Evolutionary conservation across 2,797 vertebrate genomes (phyloP).

Genomic region (Leucoraja ocellata): DNA sequence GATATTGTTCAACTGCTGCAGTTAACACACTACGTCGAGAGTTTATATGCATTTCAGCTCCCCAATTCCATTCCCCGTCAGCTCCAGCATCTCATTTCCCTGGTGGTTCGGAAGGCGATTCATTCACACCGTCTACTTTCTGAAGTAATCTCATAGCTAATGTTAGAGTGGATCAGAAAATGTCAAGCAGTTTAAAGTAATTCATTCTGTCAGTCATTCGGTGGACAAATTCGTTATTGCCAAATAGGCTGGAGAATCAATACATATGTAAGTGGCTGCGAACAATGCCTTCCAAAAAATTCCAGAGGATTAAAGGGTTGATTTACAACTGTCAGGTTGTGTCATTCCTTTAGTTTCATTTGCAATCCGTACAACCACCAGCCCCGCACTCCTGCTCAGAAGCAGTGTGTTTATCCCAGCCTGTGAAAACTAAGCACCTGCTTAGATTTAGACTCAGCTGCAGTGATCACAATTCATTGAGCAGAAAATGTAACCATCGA

Average conservation of each 20-base stretch:
- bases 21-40: neutral
- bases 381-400: neutral
- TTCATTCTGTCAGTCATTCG: neutral
- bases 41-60: neutral
- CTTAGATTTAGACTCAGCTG: neutral
- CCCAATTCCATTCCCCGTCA: neutral
- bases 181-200: neutral
- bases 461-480: neutral
- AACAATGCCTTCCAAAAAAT: neutral
- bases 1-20: neutral
- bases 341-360: neutral
- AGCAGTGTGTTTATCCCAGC: neutral
- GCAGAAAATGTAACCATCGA: neutral
- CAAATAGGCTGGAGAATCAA: constrained; percentile 10
- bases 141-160: neutral
- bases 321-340: neutral
- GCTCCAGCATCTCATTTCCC: neutral
- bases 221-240: neutral
- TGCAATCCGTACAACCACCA: no score
- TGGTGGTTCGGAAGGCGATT: neutral
- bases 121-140: neutral
- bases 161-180: neutral
- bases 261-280: neutral
- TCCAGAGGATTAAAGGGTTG: neutral
- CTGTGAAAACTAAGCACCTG: neutral